phyloP scores from a whole-genome alignment of 1,140 invertebrate genomes.

The Sinonovacula constricta region DNA sequence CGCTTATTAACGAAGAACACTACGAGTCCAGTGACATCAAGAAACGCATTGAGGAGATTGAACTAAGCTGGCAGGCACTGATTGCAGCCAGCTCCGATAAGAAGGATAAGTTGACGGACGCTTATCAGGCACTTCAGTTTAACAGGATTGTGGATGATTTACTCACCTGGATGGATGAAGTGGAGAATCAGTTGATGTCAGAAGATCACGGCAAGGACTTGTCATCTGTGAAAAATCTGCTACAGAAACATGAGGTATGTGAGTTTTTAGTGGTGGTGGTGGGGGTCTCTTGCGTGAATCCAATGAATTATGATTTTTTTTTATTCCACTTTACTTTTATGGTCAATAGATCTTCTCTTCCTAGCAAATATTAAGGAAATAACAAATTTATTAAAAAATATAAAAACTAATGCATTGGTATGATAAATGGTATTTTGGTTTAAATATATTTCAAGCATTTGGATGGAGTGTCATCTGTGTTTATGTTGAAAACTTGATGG shows the following conservation, averaged over 20 bases:
- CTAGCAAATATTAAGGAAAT: too few species aligned
- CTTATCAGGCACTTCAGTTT: slow-evolving; percentile 79
- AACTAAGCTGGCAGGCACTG: slow-evolving; percentile 93
- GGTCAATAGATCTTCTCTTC: too few species aligned
- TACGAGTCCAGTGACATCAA: slow-evolving; percentile 86
- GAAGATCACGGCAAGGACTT: slow-evolving; percentile 99
- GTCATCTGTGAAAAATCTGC: slow-evolving; percentile 95
- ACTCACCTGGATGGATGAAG: slow-evolving; percentile 97
- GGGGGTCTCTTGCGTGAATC: too few species aligned
- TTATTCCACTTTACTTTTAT: too few species aligned
- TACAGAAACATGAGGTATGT: slow-evolving; percentile 94
- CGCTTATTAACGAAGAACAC: slow-evolving; percentile 87
- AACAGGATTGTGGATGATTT: slow-evolving; percentile 90
- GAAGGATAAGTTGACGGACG: slow-evolving; percentile 92
- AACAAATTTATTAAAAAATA: too few species aligned
- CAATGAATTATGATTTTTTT: too few species aligned
- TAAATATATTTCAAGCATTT: too few species aligned
- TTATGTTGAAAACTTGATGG: too few species aligned
- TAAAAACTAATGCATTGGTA: too few species aligned
- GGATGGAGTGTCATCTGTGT: too few species aligned
- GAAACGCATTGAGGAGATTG: slow-evolving; percentile 92
- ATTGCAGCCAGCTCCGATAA: slow-evolving; percentile 95
- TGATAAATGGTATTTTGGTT: too few species aligned
- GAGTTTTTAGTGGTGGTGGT: too few species aligned
- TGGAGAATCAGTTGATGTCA: slow-evolving; percentile 96